Base-by-base conservation (phyloP, 2,888 invertebrate genomes). In the Gibbula magus region DNA sequence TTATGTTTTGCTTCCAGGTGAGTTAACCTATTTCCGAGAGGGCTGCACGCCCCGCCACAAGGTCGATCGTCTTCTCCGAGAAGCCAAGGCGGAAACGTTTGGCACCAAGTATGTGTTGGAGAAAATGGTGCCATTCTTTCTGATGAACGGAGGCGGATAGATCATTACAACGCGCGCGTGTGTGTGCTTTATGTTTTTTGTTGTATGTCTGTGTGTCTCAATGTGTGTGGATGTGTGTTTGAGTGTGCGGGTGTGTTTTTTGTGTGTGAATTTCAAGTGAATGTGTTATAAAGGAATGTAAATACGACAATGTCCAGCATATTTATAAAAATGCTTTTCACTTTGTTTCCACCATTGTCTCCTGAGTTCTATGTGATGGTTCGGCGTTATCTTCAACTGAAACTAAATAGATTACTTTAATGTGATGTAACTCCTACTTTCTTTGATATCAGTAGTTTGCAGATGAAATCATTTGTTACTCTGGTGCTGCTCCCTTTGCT, bases 41-140 rank as follows among this genome's bases (percentile, higher is more conserved):
- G 88, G 88, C 13, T 88, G 88, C 81, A 85, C 86, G 0, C 87
- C 88, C 2, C 74, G 84, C 52, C 85, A 86, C 8, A 45, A 80
- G 54, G 84, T 84, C 3, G 78, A 83, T 51, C 74, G 32, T 5
- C 84, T 79, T 32, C 82, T 84, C 39, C 76, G 79, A 39, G 81
- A 82, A 5, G 84, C 84, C 45, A 84, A 84, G 77, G 56, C 80
- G 25, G 82, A 81, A 66, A 61, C 70, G 0, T 61, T 61, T 25
- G 61, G 61, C 25, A 61, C 25, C 29, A 61, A 61, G 25, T 22
- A 61, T 61, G 61, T 61, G 0, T 8, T 61, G 25, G 61, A 61
- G 29, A 61, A 61, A 22, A 61, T 61, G 61, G 61, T 61, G 13
- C 61, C 61, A 2, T 25, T 61, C 29, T 61, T 61, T 13, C 25